Conservation (phyloP, 2,113 vertebrate species). For the Tragelaphus scriptus region DNA sequence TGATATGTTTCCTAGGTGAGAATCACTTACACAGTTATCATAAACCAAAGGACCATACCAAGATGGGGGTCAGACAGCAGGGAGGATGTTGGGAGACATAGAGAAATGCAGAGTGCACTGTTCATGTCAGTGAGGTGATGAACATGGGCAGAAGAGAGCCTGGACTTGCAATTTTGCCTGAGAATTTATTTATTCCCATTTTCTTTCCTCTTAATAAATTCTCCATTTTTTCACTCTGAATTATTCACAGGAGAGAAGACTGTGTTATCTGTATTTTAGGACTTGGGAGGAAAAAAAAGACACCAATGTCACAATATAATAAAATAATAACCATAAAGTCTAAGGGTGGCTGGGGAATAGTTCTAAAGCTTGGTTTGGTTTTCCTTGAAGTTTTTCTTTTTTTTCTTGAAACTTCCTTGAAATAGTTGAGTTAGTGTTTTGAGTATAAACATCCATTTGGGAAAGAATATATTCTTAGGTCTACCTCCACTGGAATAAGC, state of each 20-base stretch:
- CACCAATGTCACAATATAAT: background rate
- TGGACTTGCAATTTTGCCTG: background rate
- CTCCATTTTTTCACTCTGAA: background rate
- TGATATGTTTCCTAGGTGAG: background rate
- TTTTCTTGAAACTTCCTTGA: background rate
- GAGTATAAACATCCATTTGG: background rate
- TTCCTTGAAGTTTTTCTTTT: background rate
- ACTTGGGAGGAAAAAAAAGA: background rate
- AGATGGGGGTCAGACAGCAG: background rate
- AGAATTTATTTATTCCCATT: background rate
- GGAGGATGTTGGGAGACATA: too few relatives aligned
- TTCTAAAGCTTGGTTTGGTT: background rate
- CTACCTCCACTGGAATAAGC: background rate
- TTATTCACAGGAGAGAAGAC: background rate
- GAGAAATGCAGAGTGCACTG: accelerated
- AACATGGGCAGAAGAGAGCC: accelerated
- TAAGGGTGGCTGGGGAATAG: background rate
- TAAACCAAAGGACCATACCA: too few relatives aligned
- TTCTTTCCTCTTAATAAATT: background rate
- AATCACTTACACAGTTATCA: background rate
- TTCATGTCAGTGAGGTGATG: accelerated
- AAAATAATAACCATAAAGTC: background rate
- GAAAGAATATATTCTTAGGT: background rate
- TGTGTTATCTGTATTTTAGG: background rate
- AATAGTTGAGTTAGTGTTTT: background rate